These are phyloP conservation scores for Mimachlamys varia DNA, from an alignment of 2,888 invertebrate genomes.

Conservation along the genomic window DNA sequence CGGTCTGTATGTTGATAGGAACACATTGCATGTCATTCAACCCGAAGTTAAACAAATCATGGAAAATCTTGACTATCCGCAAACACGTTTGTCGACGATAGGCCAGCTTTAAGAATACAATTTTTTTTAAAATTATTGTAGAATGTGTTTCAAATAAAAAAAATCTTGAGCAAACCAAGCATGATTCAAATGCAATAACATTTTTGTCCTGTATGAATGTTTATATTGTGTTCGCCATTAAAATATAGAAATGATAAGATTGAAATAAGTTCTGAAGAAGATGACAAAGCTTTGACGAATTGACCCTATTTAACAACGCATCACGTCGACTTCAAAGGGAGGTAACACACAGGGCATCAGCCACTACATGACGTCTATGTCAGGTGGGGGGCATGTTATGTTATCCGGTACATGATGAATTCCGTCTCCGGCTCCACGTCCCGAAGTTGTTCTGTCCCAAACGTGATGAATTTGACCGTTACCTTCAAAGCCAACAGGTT, in stretches of 20 bases:
- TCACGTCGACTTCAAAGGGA: conserved; percentile 3
- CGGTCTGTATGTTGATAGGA: not conserved
- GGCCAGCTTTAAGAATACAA: not conserved
- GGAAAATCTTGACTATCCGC: not conserved
- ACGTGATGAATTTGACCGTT: conserved; percentile 20
- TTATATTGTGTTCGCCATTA: not conserved
- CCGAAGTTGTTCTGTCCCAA: not conserved
- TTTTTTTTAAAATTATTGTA: not conserved
- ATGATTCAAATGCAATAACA: not conserved
- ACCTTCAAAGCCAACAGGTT: not conserved
- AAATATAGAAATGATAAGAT: not conserved
- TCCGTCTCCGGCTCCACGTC: not conserved
- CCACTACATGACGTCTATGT: conserved; percentile 1
- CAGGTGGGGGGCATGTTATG: not conserved
- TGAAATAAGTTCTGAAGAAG: not conserved
- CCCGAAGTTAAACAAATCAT: not conserved
- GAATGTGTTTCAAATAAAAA: not conserved
- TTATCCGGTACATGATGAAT: conserved; percentile 20
- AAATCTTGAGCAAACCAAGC: not conserved
- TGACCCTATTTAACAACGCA: not conserved
- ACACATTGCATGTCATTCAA: conserved; percentile 18
- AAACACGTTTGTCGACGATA: not conserved
- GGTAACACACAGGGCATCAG: not conserved
- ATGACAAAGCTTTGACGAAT: not conserved
- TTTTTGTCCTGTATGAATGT: not conserved